Evolutionary conservation across 2,113 vertebrate species (phyloP), one percentile per base, ranked within the genome.

Genomic region (Phyllostomus discolor): DNA sequence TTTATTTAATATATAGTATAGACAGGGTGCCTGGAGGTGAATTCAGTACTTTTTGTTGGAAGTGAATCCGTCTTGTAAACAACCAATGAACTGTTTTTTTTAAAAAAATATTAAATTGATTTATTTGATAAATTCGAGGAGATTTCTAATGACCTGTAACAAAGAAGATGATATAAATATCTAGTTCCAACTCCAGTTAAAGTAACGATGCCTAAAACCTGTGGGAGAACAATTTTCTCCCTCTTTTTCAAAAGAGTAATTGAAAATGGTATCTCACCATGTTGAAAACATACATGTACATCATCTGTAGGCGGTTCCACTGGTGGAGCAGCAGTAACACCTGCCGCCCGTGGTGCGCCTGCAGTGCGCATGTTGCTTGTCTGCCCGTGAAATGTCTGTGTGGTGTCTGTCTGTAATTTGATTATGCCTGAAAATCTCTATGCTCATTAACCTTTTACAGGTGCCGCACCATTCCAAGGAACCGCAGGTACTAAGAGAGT

Each of bases 361-460:
- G 98, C 97, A 98, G 95, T 38, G 2, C 98, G 98, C 98, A 98
- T 98, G 98, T 96, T 91, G 92, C 97, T 91, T 93, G 70, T 98
- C 89, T 98, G 78, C 96, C 80, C 57, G 46, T 88, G 93, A 97
- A 95, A 84, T 46, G 94, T 98, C 88, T 98, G 52, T 97, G 96
- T 84, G 88, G 95, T 97, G 96, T 98, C 89, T 97, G 79, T 93
- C 94, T 93, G 67, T 97, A 94, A 93, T 94, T 84, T 97, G 93
- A 96, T 92, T 97, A 95, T 91, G 52, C 46, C 82, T 98, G 28
- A 97, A 98, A 98, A 92, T 98, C 86, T 98, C 86, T 97, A 96
- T 98, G 95, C 95, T 98, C 93, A 86, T 98, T 98, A 98, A 98
- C 95, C 76, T 98, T 98, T 97, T 97, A 86, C 98, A 98, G 98